Evolutionary conservation across 35 echinoderm and acorn worm species (phyloP).

Genomic region (Heliocidaris erythrogramma): DNA sequence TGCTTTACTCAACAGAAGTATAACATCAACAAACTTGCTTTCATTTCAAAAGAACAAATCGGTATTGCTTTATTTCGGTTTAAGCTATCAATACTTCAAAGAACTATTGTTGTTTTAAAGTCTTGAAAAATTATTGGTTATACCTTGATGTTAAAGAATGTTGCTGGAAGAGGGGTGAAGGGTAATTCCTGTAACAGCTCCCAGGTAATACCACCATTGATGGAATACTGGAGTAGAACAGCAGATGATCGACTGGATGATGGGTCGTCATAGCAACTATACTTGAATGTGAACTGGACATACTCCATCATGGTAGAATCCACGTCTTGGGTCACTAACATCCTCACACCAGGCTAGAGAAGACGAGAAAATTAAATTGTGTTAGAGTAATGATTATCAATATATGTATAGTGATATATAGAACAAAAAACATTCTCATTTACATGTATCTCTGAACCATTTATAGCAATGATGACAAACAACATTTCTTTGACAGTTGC

Average conservation of each 20-base stretch:
- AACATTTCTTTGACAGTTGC: neutral
- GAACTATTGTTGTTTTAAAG: no score
- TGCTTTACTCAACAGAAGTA: no score
- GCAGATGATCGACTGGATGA: slow-evolving; percentile 24
- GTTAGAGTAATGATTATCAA: neutral
- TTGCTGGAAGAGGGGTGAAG: slow-evolving; percentile 44
- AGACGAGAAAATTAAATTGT: neutral
- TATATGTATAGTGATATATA: neutral
- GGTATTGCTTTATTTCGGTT: no score
- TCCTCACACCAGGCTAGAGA: slow-evolving; percentile 70
- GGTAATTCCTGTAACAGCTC: slow-evolving; percentile 68
- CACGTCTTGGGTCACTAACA: slow-evolving; percentile 71
- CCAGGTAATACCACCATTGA: slow-evolving; percentile 92
- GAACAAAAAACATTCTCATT: neutral
- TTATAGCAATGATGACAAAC: neutral
- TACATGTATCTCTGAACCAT: neutral
- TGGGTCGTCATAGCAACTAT: slow-evolving; percentile 67
- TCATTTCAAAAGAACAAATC: no score
- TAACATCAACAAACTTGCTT: no score
- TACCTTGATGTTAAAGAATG: slow-evolving; percentile 65
- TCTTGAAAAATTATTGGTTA: neutral
- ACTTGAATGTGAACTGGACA: slow-evolving; percentile 87
- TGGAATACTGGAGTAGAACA: slow-evolving; percentile 84
- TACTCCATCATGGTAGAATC: slow-evolving; percentile 82
- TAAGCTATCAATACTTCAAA: no score